Conservation (phyloP, 2,113 vertebrate species). For the Datnioides undecimradiatus region DNA sequence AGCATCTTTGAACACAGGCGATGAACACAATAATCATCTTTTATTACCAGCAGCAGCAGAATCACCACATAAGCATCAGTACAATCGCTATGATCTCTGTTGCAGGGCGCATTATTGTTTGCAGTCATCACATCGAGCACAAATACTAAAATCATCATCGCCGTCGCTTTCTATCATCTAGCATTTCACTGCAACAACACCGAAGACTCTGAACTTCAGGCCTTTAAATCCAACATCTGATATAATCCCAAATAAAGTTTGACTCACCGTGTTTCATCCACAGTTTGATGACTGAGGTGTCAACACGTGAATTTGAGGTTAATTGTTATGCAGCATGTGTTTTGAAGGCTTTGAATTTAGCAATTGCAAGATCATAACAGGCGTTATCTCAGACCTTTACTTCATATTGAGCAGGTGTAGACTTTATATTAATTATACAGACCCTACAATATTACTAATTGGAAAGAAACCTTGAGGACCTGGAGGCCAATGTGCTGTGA, state of each 20-base stretch:
- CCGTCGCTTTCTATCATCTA: not conserved
- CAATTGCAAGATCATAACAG: no score
- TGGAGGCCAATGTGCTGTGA: no score
- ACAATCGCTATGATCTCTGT: not conserved
- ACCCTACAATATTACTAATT: no score
- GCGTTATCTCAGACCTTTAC: no score
- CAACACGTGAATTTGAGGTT: not conserved
- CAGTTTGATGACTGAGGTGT: not conserved
- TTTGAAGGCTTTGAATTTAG: no score
- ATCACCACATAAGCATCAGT: conserved; percentile 21
- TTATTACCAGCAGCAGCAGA: conserved; percentile 24
- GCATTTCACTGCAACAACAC: not conserved
- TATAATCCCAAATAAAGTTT: not conserved
- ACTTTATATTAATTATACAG: no score
- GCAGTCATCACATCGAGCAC: conserved; percentile 9
- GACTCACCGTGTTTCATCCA: not conserved
- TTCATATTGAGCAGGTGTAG: no score
- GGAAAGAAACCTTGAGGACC: no score
- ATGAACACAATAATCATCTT: conserved; percentile 35
- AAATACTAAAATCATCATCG: conserved; percentile 2
- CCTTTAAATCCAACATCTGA: not conserved
- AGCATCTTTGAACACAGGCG: conserved; percentile 28
- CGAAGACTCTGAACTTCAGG: not conserved
- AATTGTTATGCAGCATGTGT: not conserved
- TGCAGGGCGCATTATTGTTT: conserved; percentile 7